Conservation (phyloP, 2,113 vertebrate genomes). For the Paracanthobrama guichenoti region DNA sequence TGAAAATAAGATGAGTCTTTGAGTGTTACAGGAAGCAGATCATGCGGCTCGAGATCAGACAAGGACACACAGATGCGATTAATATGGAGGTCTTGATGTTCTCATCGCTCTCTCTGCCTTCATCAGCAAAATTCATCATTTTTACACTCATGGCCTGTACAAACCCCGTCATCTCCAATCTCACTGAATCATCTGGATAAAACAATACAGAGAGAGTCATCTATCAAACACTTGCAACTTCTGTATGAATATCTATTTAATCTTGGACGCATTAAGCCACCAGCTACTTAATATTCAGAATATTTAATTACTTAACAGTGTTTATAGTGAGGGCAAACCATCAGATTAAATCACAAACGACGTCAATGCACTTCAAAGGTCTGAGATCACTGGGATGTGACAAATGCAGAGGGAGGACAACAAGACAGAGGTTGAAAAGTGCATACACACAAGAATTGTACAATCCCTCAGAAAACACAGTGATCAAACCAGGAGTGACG, state of each 20-base stretch:
- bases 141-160: neutral
- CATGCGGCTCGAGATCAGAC: neutral
- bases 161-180: conserved; percentile 8
- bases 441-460: neutral
- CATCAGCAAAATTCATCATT: conserved; percentile 1
- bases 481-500: neutral
- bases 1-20: neutral
- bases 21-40: neutral
- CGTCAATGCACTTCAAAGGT: neutral
- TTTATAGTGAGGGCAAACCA: neutral
- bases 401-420: neutral
- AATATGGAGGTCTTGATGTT: conserved; percentile 11
- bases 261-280: neutral
- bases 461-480: neutral
- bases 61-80: neutral
- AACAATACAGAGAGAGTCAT: neutral
- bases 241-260: neutral
- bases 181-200: neutral
- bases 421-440: neutral
- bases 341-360: conserved; percentile 13
- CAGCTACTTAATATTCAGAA: conserved; percentile 1
- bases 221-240: neutral
- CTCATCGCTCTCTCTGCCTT: neutral
- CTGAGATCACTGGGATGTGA: conserved; percentile 1
- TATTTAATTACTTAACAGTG: neutral